Base-by-base conservation (phyloP, 2,797 vertebrate species). In the Glyptemys insculpta region DNA sequence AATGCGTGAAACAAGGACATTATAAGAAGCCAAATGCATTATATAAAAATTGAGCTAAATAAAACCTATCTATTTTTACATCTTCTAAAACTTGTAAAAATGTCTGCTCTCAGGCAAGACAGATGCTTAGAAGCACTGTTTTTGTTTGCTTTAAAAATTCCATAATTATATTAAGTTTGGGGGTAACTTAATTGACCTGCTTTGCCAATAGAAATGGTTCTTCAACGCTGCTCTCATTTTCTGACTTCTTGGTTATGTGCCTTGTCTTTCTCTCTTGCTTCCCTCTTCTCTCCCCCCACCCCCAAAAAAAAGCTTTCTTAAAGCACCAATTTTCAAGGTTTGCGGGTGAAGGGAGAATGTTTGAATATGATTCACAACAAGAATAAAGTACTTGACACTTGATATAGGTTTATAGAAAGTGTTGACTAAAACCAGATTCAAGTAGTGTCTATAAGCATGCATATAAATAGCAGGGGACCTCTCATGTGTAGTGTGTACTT, bases 231-330 rank as follows among this genome's bases (percentile, higher is more conserved):
- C 14, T n/a, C 31, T 37, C 25, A n/a, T 52, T 65, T 53, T 72
- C 83, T 72, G 47, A 29, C 72, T 37, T 52, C 21, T n/a, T 44
- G 12, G 18, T 53, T 72, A 34, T 54, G 2, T 49, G 44, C 27
- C 41, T 47, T 29, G 41, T 78, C 27, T 78, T 44, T 78, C 14
- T 78, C 19, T 72, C 37, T 41, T 41, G 5, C 9, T 21, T 19
- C 19, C 8, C 34, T 18, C 4, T 16, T 8, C 65, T 3, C 19
- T 5, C 1, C n/a, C 3, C 49, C 14, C 12, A 49, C 50, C 49
- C 14, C 44, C 44, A 7, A 44, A 44, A 41, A 44, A 4, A 27
- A 44, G 12, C 25, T 27, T 76, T 27, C 44, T 76, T 76, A 76
- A 76, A 31, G 27, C 74, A 29, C 25, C 4, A 15, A 78, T 78